Evolutionary conservation across 2,888 invertebrate species (phyloP).

Genomic region (Acleris holmiana): DNA sequence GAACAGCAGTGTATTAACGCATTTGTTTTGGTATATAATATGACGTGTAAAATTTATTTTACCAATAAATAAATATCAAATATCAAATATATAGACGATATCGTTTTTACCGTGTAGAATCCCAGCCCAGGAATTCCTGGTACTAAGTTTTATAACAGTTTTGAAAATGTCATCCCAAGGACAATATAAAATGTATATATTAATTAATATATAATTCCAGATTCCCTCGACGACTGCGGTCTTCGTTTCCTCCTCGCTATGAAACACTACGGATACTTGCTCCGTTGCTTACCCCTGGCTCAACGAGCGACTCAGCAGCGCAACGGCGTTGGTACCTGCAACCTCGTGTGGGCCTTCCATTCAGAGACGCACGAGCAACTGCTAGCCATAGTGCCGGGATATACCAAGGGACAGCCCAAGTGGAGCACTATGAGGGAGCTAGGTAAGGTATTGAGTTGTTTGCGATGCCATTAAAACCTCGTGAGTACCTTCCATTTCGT

Average conservation of each 20-base stretch:
- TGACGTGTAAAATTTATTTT: too few relatives aligned
- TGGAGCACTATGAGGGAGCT: constrained; percentile 96
- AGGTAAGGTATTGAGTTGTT: constrained; percentile 70
- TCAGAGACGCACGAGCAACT: constrained; percentile 99
- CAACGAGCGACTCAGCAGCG: constrained; percentile 94
- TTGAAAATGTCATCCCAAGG: too few relatives aligned
- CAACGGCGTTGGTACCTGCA: constrained; percentile 93
- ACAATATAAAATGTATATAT: not conserved
- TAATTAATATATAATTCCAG: constrained; percentile 61
- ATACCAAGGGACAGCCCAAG: constrained; percentile 91
- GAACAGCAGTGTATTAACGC: too few relatives aligned
- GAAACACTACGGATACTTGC: constrained; percentile 98
- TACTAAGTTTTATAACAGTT: too few relatives aligned
- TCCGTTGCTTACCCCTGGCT: constrained; percentile 95
- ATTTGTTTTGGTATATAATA: too few relatives aligned
- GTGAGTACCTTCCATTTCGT: too few relatives aligned
- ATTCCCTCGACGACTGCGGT: constrained; percentile 98
- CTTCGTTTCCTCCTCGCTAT: constrained; percentile 97
- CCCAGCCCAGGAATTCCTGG: too few relatives aligned
- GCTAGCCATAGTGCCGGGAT: constrained; percentile 94
- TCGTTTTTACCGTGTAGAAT: too few relatives aligned
- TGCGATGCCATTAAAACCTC: not conserved
- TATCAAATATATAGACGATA: too few relatives aligned
- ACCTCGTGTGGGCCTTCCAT: constrained; percentile 99
- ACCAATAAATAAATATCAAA: too few relatives aligned